These are phyloP conservation scores for Rousettus leschenaultii DNA, from an alignment of 2,113 vertebrate genomes.

Conservation along the genomic window DNA sequence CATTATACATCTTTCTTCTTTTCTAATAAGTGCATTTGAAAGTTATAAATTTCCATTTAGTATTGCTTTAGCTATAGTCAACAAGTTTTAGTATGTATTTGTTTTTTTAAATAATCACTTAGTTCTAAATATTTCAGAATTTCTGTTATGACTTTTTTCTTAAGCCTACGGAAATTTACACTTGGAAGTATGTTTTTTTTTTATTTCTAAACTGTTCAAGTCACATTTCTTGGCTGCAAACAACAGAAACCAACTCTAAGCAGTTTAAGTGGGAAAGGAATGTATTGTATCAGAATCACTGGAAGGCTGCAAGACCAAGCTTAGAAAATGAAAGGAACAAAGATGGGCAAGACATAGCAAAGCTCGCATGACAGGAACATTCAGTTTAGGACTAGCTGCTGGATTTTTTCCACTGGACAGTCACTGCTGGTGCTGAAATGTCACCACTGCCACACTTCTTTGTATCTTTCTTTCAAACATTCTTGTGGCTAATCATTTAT, in stretches of 20 bases:
- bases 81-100: background rate
- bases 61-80: background rate
- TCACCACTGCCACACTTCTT: background rate
- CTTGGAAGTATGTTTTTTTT: background rate
- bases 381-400: background rate
- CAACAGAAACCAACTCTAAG: background rate
- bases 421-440: background rate
- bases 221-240: background rate
- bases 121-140: background rate
- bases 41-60: background rate
- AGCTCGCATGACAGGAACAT: background rate
- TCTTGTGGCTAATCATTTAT: background rate
- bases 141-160: slow-evolving; percentile 5
- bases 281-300: background rate
- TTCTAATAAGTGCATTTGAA: background rate
- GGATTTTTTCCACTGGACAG: background rate
- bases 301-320: background rate
- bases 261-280: background rate
- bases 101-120: background rate
- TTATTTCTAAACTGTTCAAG: background rate
- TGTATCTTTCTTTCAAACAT: background rate
- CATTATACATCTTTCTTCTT: background rate
- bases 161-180: background rate
- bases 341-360: background rate
- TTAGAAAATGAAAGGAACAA: background rate